Base-by-base conservation (phyloP, 2,113 vertebrate species). In the Bagarius yarrelli region DNA sequence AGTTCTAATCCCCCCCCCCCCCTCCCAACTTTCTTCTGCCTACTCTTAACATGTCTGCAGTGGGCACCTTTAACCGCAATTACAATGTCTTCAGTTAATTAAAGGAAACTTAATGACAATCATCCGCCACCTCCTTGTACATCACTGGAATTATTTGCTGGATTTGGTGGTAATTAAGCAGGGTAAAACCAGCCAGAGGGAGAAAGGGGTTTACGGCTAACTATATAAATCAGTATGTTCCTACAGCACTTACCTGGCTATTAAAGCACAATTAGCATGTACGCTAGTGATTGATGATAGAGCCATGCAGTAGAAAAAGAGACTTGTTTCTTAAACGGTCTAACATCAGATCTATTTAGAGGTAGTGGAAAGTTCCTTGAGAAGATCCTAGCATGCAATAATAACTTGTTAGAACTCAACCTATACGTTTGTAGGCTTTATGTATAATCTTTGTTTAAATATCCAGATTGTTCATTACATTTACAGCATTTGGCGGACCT, bases 11-110 rank as follows among this genome's bases (percentile, higher is more conserved):
- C 44, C 50, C 19, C 3, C 70, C n/a, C n/a, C 67, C 66, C 52
- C 57, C 56, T 78, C n/a, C 32, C 67, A 72, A 36, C 57, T 61
- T 78, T 59, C 11, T 59, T 59, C 53, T 40, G 23, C 55, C 73
- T 44, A 56, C 66, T 50, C 30, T 56, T 69, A 74, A n/a, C 53
- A 21, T 19, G 44, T 64, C 78, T 81, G 59, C 60, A 81, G 76
- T 40, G 60, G 50, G 76, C 75, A 79, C 70, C 80, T 67, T 81
- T 55, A 50, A n/a, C 81, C n/a, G 56, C 66, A 44, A 81, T 83
- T 84, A 84, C 32, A 78, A 44, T 34, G 53, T 77, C 67, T 70
- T 80, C 52, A 52, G 73, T 80, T 86, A 82, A 86, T 84, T 84
- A 84, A 52, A 80, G 57, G 40, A 80, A 63, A 73, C 81, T 66